These are phyloP conservation scores for Neolamprologus longior DNA, from an alignment of 2,113 vertebrate species.

Conservation along the genomic window DNA sequence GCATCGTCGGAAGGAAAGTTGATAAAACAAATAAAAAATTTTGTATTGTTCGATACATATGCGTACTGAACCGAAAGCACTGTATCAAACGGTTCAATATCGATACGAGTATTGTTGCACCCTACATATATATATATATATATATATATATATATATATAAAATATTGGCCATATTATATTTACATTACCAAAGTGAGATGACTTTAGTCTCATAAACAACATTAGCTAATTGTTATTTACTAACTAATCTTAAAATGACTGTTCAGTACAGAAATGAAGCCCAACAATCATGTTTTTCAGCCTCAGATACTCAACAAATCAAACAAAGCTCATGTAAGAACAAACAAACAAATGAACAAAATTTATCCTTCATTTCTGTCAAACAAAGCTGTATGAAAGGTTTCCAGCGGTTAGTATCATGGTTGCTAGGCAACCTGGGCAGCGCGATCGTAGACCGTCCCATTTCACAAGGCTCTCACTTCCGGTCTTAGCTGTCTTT, in stretches of 20 bases:
- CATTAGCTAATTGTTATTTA: background rate
- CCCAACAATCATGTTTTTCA: background rate
- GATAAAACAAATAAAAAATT: no score
- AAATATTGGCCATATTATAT: background rate
- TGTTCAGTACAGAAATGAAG: background rate
- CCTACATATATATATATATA: no score
- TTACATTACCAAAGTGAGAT: background rate
- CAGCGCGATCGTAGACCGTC: rapidly evolving
- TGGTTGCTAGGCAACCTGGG: background rate
- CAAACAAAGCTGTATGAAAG: background rate
- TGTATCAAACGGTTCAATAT: no score
- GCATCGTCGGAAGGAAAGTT: no score
- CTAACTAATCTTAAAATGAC: background rate
- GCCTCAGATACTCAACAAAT: background rate
- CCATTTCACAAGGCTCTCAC: background rate
- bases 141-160: no score
- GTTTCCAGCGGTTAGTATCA: background rate
- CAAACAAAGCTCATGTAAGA: background rate
- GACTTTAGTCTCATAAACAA: background rate
- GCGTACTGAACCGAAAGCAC: no score
- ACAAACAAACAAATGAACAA: background rate
- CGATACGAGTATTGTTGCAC: no score
- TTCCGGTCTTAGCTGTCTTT: background rate
- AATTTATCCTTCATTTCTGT: background rate
- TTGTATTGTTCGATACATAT: no score